Evolutionary conservation across 2,113 vertebrate species (phyloP).

Genomic region (Lonchura striata): DNA sequence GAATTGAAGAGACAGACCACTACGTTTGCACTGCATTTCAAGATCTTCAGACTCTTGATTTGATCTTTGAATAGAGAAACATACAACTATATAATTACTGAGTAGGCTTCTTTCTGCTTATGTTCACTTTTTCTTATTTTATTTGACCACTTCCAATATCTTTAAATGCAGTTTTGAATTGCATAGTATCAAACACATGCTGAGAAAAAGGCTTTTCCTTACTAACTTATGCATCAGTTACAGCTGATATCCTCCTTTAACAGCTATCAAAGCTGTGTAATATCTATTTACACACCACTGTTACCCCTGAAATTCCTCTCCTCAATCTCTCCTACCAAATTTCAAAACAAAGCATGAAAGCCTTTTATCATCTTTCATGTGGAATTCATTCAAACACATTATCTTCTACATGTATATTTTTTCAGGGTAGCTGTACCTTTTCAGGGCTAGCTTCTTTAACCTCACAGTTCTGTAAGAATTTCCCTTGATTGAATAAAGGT

Average conservation of each 20-base stretch:
- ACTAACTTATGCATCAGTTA: not conserved
- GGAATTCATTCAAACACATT: not conserved
- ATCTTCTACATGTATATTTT: not conserved
- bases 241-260: not conserved
- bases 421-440: not conserved
- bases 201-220: not conserved
- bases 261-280: not conserved
- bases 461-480: not conserved
- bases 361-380: not conserved
- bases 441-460: not conserved
- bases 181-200: not conserved
- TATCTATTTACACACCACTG: not conserved
- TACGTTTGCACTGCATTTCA: not conserved
- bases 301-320: rapidly evolving
- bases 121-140: not conserved
- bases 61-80: not conserved
- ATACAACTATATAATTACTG: not conserved
- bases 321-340: not conserved
- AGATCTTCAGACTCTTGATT: not conserved
- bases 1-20: not conserved
- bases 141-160: not conserved
- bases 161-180: not conserved
- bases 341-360: not conserved
- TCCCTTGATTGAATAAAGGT: not conserved
- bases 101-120: not conserved